A percentile compares a stretch with the other conserved stretches of the same genome.
phyloP scores from a whole-genome alignment of 2,113 vertebrate species.

The Xenotilapia flavipinnis region DNA sequence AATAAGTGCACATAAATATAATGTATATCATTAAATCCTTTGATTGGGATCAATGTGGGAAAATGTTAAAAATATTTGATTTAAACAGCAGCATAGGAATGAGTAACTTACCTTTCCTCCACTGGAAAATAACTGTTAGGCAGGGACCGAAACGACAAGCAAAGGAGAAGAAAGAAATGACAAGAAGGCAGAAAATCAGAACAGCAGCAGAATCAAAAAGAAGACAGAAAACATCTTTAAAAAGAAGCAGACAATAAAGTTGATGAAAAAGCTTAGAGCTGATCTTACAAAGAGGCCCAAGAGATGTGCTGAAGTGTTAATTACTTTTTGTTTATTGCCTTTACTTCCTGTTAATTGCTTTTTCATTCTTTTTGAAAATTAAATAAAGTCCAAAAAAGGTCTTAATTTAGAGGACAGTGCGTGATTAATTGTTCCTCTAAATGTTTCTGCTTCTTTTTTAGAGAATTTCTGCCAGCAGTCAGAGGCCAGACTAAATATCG shows the following conservation, averaged over 20 bases:
- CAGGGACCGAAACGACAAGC: neutral
- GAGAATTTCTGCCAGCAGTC: neutral
- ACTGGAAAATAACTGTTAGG: slow-evolving; percentile 59
- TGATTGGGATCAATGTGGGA: neutral
- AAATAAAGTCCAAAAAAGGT: neutral
- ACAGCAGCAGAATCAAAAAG: neutral
- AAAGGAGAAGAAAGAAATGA: slow-evolving; percentile 14
- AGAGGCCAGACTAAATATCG: neutral
- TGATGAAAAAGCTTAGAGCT: neutral
- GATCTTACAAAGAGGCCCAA: neutral
- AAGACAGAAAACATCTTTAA: neutral
- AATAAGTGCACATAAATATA: neutral
- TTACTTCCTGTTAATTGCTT: neutral
- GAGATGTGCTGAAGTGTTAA: neutral
- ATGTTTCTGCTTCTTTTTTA: neutral
- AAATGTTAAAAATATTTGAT: neutral
- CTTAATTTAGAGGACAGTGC: neutral
- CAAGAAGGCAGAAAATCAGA: neutral
- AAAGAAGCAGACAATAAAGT: neutral
- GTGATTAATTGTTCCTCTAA: slow-evolving; percentile 7
- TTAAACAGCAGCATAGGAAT: neutral
- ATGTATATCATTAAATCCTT: neutral
- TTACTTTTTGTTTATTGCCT: neutral
- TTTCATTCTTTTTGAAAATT: neutral
- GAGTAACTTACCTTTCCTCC: slow-evolving; percentile 68